These are phyloP conservation scores for Dasypus novemcinctus DNA, from an alignment of 2,113 vertebrate genomes.

Conservation along the genomic window DNA sequence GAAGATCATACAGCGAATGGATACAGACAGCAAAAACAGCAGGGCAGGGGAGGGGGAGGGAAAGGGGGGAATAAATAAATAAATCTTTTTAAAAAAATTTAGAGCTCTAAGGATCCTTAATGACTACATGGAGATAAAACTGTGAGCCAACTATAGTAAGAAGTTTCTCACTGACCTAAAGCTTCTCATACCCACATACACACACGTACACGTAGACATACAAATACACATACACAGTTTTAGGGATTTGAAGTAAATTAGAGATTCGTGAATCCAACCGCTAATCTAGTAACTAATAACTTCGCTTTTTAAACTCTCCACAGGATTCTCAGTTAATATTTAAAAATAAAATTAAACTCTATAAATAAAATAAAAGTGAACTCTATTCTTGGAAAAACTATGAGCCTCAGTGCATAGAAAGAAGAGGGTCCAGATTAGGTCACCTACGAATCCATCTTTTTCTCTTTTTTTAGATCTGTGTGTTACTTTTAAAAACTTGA, in stretches of 20 bases:
- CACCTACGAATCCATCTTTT: not conserved
- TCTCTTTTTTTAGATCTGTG: not conserved
- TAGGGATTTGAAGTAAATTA: not conserved
- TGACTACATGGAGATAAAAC: not conserved
- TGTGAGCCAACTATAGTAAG: not conserved
- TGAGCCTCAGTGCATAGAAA: not conserved
- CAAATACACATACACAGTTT: not conserved
- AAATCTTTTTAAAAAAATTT: too few species aligned
- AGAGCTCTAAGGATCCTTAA: not conserved
- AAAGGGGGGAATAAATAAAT: too few species aligned
- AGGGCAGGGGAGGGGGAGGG: too few species aligned
- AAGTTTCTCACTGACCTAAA: not conserved
- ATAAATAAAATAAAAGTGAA: not conserved
- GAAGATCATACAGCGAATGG: too few species aligned
- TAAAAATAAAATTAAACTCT: slow-evolving; percentile 31
- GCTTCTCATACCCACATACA: not conserved
- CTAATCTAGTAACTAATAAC: not conserved
- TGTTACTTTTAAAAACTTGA: not conserved
- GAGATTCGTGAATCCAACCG: not conserved
- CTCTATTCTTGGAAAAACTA: not conserved
- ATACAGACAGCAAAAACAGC: too few species aligned
- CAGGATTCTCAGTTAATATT: slow-evolving; percentile 23
- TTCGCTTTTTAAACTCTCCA: not conserved
- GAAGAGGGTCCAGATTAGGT: not conserved
- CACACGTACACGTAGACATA: not conserved